Conservation (phyloP, 2,888 invertebrate genomes). For the Cephonodes hylas region DNA sequence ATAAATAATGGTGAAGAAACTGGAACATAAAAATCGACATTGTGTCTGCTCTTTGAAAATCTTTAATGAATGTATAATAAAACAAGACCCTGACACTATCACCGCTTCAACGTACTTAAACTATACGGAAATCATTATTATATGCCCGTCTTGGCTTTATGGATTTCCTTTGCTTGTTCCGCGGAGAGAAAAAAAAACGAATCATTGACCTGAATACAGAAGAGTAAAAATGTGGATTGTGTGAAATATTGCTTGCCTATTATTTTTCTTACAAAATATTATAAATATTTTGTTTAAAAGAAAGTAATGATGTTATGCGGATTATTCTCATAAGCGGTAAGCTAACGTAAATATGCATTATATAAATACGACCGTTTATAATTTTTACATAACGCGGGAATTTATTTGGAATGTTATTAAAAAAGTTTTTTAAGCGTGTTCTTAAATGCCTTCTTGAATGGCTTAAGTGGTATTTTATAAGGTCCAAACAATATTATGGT, state of each 20-base stretch:
- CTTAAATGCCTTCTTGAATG: background rate
- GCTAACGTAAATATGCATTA: no score
- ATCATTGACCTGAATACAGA: background rate
- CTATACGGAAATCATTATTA: background rate
- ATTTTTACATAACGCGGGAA: background rate
- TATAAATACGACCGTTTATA: no score
- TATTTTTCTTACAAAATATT: background rate
- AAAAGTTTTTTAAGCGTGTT: background rate
- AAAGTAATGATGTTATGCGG: background rate
- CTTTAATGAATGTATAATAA: no score
- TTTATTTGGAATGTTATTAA: background rate
- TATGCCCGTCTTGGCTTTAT: background rate
- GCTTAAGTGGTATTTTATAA: background rate
- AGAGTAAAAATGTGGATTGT: background rate
- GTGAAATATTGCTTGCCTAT: background rate
- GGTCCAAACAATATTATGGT: no score
- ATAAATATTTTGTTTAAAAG: background rate
- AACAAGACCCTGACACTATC: background rate
- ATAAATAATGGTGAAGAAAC: no score
- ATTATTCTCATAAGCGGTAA: background rate
- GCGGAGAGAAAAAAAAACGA: background rate
- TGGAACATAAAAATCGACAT: no score
- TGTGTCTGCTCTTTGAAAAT: no score
- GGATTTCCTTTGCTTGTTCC: background rate
- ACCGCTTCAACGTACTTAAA: background rate